These are phyloP conservation scores for Brachionus sp. DNA, from an alignment of 1,140 invertebrate genomes.

Conservation along the genomic window DNA sequence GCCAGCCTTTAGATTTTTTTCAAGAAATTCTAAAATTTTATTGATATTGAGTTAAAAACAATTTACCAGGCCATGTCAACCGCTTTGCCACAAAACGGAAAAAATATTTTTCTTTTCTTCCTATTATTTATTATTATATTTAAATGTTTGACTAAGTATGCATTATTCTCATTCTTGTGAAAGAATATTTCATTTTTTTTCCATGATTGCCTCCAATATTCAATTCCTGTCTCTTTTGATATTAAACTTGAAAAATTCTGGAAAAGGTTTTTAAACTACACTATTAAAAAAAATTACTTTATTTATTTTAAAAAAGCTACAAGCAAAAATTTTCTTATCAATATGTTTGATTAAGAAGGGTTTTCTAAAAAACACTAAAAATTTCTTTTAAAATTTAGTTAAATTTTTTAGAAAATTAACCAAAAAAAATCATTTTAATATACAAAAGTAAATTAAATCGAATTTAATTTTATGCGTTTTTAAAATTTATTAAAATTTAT, in stretches of 20 bases:
- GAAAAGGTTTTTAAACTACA: too few relatives aligned
- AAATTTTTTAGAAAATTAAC: too few relatives aligned
- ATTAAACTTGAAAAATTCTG: neutral
- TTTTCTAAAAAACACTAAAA: too few relatives aligned
- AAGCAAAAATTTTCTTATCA: too few relatives aligned
- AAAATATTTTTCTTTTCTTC: neutral
- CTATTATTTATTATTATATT: neutral
- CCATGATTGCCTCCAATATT: neutral
- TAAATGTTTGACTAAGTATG: neutral
- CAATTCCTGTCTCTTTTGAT: neutral
- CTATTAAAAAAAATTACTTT: neutral
- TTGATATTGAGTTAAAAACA: neutral
- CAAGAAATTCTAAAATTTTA: neutral
- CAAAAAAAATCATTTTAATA: too few relatives aligned
- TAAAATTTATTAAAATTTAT: too few relatives aligned
- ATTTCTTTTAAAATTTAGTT: too few relatives aligned
- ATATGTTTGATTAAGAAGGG: too few relatives aligned
- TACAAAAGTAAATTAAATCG: too few relatives aligned
- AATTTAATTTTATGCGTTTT: too few relatives aligned
- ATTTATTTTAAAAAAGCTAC: too few relatives aligned
- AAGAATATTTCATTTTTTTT: neutral
- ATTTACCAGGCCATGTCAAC: neutral
- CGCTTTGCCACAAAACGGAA: conserved; percentile 1
- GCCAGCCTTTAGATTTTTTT: neutral
- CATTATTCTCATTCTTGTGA: neutral